A percentile compares a stretch with the other conserved stretches of the same genome.
Evolutionary conservation across 2,888 invertebrate genomes (phyloP).

Genomic region (Scrobipalpa atriplicella): DNA sequence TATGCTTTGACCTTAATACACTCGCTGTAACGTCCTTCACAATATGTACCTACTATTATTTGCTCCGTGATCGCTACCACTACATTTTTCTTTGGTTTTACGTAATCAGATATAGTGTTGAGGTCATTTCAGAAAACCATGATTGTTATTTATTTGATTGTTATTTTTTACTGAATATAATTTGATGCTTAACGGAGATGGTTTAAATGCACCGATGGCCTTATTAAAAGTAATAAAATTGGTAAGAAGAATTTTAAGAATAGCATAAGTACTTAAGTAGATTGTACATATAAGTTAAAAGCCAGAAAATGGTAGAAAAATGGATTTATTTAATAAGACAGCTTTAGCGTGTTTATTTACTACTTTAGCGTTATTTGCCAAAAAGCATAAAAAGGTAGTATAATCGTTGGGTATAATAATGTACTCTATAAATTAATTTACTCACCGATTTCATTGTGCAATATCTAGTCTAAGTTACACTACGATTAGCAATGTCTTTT

Average conservation of each 20-base stretch:
- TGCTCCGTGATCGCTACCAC: not conserved
- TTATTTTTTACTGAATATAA: no score
- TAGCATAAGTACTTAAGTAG: not conserved
- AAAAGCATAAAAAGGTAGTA: not conserved
- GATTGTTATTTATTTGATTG: no score
- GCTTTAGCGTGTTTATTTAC: not conserved
- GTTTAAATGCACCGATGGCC: no score
- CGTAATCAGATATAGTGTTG: no score
- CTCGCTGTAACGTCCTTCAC: not conserved
- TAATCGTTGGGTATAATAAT: not conserved
- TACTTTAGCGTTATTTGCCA: not conserved
- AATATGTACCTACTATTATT: constrained; percentile 7
- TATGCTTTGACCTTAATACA: constrained; percentile 4
- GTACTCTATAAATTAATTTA: not conserved
- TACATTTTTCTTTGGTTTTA: not conserved
- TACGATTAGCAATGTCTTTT: no score
- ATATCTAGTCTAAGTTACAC: no score
- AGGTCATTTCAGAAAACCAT: no score
- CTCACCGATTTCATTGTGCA: not conserved
- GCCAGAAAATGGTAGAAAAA: not conserved
- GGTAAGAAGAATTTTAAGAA: no score
- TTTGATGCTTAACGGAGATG: no score
- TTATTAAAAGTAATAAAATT: no score
- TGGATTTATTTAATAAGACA: not conserved
- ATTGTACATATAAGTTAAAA: not conserved